phyloP scores from a whole-genome alignment of 2,113 vertebrate species.

The Colossoma macropomum region DNA sequence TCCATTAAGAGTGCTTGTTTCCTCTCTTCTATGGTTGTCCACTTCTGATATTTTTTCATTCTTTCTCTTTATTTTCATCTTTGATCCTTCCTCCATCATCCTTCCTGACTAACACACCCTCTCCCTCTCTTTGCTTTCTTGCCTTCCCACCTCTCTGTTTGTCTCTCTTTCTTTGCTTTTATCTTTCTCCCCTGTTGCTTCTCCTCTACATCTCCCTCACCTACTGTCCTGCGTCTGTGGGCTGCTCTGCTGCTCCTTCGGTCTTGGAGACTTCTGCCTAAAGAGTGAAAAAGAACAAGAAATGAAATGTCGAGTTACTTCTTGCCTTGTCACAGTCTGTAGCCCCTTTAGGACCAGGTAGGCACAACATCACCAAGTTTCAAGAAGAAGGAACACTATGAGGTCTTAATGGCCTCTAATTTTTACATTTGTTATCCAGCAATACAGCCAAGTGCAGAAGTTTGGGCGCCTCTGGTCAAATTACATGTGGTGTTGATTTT shows the following conservation, averaged over 20 bases:
- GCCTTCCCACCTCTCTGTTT: neutral
- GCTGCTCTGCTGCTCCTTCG: conserved; percentile 38
- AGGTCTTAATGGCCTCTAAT: no score
- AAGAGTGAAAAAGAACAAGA: conserved; percentile 20
- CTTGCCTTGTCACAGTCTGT: neutral
- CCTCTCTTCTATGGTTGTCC: neutral
- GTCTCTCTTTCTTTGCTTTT: neutral
- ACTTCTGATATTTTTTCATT: neutral
- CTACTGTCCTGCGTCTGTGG: conserved; percentile 51
- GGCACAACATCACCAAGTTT: neutral
- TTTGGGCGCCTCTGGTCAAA: no score
- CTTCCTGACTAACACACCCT: neutral
- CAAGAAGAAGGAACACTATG: no score
- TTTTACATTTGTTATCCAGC: no score
- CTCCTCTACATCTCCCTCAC: conserved; percentile 1
- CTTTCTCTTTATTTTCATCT: neutral
- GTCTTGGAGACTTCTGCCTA: conserved; percentile 47
- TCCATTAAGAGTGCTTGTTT: neutral
- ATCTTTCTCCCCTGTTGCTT: neutral
- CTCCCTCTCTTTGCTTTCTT: neutral
- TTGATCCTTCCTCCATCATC: neutral
- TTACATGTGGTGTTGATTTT: no score
- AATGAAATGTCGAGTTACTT: neutral
- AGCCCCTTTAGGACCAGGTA: neutral
- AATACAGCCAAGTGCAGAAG: no score